These are phyloP conservation scores for Drosophila burlai DNA, from an alignment of 1,140 invertebrate species.

Conservation along the genomic window DNA sequence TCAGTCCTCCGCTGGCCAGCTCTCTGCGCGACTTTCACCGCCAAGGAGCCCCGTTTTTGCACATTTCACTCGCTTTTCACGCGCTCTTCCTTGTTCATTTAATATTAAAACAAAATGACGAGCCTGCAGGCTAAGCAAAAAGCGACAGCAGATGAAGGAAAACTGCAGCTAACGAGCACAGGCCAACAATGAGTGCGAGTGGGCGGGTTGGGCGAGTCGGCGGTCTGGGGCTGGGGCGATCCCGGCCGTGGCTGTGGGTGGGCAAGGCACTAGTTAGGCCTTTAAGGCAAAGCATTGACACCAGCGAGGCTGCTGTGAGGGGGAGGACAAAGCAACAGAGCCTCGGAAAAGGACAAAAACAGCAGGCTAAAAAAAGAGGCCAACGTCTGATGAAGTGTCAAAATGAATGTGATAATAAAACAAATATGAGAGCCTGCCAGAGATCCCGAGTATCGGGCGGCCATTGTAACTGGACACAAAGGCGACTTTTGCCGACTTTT, in stretches of 20 bases:
- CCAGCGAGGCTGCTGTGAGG: conserved; percentile 19
- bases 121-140: conserved; percentile 62
- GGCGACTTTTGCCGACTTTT: conserved; percentile 59
- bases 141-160: conserved; percentile 36
- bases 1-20: conserved; percentile 50
- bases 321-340: conserved; percentile 68
- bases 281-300: conserved; percentile 83
- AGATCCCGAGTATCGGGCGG: conserved; percentile 35
- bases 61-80: conserved; percentile 72
- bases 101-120: conserved; percentile 82
- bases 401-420: conserved; percentile 82
- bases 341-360: conserved; percentile 40
- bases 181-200: conserved; percentile 60
- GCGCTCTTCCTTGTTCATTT: conserved; percentile 74
- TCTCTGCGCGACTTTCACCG: conserved; percentile 22
- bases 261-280: conserved; percentile 57
- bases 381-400: conserved; percentile 83
- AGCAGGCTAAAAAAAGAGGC: conserved; percentile 47
- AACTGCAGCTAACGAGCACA: conserved; percentile 75
- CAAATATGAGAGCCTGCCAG: conserved; percentile 56
- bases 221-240: background rate
- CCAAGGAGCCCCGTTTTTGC: conserved; percentile 47
- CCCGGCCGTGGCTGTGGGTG: background rate
- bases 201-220: background rate
- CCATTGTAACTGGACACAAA: conserved; percentile 54